Conservation (phyloP, 2,888 invertebrate species). For the Cerastoderma edule region DNA sequence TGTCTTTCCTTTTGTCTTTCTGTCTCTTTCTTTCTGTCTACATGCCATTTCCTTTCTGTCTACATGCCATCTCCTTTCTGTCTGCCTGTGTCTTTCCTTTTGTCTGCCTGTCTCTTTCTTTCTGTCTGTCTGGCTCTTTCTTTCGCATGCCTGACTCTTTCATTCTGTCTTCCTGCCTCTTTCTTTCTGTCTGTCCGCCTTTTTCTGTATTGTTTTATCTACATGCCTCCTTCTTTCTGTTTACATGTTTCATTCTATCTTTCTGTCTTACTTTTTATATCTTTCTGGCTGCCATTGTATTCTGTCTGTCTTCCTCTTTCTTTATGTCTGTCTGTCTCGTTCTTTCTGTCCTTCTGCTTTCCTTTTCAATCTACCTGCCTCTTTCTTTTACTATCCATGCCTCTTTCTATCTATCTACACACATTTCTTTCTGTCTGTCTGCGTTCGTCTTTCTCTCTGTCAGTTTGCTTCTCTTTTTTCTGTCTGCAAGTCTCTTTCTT, state of each 20-base stretch:
- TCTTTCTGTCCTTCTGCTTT: neutral
- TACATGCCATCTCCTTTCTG: too few relatives aligned
- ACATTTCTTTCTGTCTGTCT: neutral
- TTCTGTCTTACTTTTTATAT: neutral
- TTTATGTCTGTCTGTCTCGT: neutral
- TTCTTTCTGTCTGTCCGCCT: too few relatives aligned
- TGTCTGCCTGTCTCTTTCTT: too few relatives aligned
- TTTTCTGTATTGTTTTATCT: too few relatives aligned
- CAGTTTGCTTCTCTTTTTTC: neutral
- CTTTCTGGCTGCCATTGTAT: neutral
- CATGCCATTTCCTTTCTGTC: too few relatives aligned
- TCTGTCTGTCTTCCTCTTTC: neutral
- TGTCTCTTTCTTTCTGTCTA: neutral
- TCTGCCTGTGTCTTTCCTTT: too few relatives aligned
- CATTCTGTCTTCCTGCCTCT: too few relatives aligned
- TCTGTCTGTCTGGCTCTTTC: too few relatives aligned
- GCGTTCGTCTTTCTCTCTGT: neutral
- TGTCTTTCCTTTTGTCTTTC: neutral
- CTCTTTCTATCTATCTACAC: neutral
- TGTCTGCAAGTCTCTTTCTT: slow-evolving; percentile 9
- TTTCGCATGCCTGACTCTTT: too few relatives aligned
- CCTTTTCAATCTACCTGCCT: neutral
- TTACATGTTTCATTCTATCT: too few relatives aligned
- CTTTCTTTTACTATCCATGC: neutral
- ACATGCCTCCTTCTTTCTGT: too few relatives aligned